Evolutionary conservation across 1,140 invertebrate species (phyloP).

Genomic region (Drosophila mayri): DNA sequence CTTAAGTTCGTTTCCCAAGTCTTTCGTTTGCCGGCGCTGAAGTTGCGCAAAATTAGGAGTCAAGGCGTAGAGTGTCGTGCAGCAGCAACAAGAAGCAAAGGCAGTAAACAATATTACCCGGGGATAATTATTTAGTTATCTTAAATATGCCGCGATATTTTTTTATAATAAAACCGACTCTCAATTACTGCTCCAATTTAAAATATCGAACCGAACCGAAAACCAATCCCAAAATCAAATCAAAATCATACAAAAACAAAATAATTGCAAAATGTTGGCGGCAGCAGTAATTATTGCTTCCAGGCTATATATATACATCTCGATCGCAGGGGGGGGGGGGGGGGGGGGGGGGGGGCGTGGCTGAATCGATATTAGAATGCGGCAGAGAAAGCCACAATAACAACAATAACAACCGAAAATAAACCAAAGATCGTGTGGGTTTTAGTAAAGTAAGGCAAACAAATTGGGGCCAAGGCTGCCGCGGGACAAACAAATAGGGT

Average conservation of each 20-base stretch:
- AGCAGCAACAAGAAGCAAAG: constrained; percentile 10
- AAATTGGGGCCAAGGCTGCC: constrained; percentile 74
- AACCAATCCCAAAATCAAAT: constrained; percentile 38
- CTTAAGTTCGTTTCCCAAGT: constrained; percentile 76
- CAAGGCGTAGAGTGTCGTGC: constrained; percentile 5
- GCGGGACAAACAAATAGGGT: constrained; percentile 57
- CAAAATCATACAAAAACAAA: constrained; percentile 12
- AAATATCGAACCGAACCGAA: constrained; percentile 13
- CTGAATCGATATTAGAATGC: constrained; percentile 34
- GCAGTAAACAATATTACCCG: constrained; percentile 38
- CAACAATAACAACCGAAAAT: constrained; percentile 6
- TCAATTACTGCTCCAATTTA: constrained; percentile 50
- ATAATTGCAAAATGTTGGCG: constrained; percentile 25
- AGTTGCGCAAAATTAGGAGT: constrained; percentile 50
- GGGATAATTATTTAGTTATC: constrained; percentile 72
- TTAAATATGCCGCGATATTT: constrained; percentile 48
- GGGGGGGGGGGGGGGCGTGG: constrained; percentile 12
- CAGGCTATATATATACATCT: constrained; percentile 16
- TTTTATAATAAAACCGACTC: constrained; percentile 17
- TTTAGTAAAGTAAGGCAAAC: constrained; percentile 20
- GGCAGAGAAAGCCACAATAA: constrained; percentile 32
- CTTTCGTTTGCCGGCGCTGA: constrained; percentile 61
- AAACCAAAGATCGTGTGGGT: constrained; percentile 6
- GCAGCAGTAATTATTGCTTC: constrained; percentile 35
- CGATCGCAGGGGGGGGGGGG: background rate